phyloP scores from a whole-genome alignment of 2,113 vertebrate genomes.

The Conger conger region DNA sequence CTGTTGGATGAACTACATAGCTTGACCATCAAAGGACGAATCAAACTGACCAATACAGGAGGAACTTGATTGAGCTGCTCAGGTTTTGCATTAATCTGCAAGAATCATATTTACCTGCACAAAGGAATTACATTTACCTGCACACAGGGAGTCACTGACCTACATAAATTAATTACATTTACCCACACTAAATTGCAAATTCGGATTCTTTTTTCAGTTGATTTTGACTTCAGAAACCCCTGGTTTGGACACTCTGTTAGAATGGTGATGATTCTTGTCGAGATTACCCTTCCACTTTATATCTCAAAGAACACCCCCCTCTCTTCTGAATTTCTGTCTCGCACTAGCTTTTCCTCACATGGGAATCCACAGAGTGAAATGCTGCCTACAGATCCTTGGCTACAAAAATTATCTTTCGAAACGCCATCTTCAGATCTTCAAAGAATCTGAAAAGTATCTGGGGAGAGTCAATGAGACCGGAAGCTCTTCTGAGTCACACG shows the following conservation, averaged over 20 bases:
- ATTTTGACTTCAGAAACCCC: background rate
- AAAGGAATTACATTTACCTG: background rate
- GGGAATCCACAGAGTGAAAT: background rate
- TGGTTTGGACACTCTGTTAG: background rate
- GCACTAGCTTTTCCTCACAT: background rate
- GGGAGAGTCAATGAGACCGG: background rate
- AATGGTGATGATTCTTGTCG: background rate
- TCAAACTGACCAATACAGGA: too few relatives aligned
- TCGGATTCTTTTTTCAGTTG: background rate
- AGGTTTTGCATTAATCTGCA: too few relatives aligned
- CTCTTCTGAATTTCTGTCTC: background rate
- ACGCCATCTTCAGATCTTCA: background rate
- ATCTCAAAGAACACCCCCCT: background rate
- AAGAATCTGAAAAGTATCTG: background rate
- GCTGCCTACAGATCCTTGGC: background rate
- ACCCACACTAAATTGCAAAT: background rate
- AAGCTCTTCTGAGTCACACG: background rate
- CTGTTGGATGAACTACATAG: too few relatives aligned
- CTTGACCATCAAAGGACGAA: too few relatives aligned
- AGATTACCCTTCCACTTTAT: background rate
- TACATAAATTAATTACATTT: background rate
- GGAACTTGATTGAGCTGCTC: too few relatives aligned
- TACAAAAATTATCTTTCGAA: background rate
- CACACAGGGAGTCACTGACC: background rate
- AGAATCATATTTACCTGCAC: too few relatives aligned